A percentile compares a stretch with the other conserved stretches of the same genome.
These are phyloP conservation scores for Semaprochilodus insignis DNA, from an alignment of 2,797 vertebrate genomes.

Conservation along the genomic window DNA sequence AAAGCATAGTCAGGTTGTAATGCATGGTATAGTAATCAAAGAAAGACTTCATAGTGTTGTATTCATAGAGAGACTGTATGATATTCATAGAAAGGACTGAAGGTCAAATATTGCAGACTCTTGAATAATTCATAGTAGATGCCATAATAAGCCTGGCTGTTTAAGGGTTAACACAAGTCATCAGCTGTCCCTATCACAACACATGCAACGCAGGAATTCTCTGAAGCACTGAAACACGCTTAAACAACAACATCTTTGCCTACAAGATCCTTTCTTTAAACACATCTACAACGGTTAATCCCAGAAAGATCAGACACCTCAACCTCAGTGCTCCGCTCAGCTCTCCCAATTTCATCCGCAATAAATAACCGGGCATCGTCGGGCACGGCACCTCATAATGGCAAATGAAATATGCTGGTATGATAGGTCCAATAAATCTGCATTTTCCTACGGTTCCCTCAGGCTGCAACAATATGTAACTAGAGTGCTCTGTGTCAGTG, in stretches of 20 bases:
- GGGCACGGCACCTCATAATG: constrained; percentile 99
- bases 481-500: constrained; percentile 99
- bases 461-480: constrained; percentile 99
- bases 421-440: constrained; percentile 99
- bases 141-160: neutral
- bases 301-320: constrained; percentile 96
- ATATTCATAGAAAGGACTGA: neutral
- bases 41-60: neutral
- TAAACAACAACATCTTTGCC: constrained; percentile 1
- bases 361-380: constrained; percentile 99
- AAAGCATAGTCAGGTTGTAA: neutral
- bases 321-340: constrained; percentile 96
- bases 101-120: neutral
- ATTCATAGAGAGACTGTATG: neutral
- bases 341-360: constrained; percentile 99
- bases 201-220: neutral
- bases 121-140: neutral
- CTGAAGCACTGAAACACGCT: neutral
- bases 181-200: neutral
- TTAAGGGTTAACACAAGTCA: neutral
- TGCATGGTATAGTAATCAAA: too few species aligned
- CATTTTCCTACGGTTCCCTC: constrained; percentile 99
- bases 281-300: constrained; percentile 99
- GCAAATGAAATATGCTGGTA: constrained; percentile 99
- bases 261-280: constrained; percentile 83